Conservation (phyloP, 2,888 invertebrate genomes). For the Antheraea yamamai region DNA sequence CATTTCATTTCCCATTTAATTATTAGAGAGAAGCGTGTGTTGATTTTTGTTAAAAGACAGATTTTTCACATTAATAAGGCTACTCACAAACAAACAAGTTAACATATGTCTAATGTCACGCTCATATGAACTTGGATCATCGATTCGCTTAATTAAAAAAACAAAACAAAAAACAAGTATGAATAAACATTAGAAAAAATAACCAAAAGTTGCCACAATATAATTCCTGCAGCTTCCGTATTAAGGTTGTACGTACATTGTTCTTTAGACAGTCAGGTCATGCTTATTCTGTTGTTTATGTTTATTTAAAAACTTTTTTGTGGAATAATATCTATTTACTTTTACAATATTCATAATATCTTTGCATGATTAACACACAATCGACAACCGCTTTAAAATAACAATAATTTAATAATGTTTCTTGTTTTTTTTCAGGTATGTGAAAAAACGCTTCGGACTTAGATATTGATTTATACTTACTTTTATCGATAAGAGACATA, state of each 20-base stretch:
- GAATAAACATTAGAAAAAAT: background rate
- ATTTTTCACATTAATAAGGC: too few species aligned
- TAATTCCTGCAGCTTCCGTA: background rate
- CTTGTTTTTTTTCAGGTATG: constrained; percentile 35
- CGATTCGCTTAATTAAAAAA: background rate
- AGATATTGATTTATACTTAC: constrained; percentile 18
- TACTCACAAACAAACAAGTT: background rate
- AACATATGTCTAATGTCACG: background rate
- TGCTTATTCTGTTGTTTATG: background rate
- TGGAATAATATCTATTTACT: background rate
- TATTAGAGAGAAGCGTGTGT: too few species aligned
- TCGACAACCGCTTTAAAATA: background rate
- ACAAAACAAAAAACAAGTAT: background rate
- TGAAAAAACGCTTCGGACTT: constrained; percentile 34
- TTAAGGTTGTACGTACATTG: too few species aligned
- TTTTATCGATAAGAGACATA: background rate
- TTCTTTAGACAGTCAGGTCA: too few species aligned
- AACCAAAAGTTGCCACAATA: background rate
- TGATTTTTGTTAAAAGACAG: too few species aligned
- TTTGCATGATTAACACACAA: background rate
- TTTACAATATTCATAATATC: background rate
- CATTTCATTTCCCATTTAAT: too few species aligned
- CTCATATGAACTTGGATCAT: background rate
- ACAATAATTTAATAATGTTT: background rate
- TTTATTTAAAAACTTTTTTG: background rate